These are phyloP conservation scores for Cephalopholis sonnerati DNA, from an alignment of 2,113 vertebrate species.

Conservation along the genomic window DNA sequence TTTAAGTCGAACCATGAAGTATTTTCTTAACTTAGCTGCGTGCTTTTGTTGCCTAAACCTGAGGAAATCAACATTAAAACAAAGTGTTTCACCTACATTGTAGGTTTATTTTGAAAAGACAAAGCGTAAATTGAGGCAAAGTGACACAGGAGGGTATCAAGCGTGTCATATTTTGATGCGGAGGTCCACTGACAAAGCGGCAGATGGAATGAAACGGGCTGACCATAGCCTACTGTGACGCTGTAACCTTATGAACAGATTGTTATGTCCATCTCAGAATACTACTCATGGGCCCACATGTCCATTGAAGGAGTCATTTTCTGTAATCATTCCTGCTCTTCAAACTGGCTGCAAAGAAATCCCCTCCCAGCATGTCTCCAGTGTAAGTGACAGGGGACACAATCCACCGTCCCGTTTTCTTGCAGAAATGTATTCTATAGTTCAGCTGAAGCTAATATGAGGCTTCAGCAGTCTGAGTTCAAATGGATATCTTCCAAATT, in stretches of 20 bases:
- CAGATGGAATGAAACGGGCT: too few species aligned
- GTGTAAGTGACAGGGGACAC: neutral
- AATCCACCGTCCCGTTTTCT: neutral
- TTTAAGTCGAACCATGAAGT: too few species aligned
- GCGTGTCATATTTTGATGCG: too few species aligned
- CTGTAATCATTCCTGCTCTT: neutral
- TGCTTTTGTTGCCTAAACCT: too few species aligned
- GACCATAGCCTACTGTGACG: too few species aligned
- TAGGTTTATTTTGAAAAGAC: too few species aligned
- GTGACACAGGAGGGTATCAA: too few species aligned
- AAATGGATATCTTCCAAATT: neutral
- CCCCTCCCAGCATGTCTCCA: neutral
- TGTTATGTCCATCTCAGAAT: neutral
- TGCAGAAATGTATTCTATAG: neutral
- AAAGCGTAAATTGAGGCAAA: too few species aligned
- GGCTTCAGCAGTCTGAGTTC: neutral
- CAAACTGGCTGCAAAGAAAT: neutral
- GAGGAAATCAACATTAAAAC: too few species aligned
- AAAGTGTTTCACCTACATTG: too few species aligned
- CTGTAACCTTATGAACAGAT: neutral
- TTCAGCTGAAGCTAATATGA: neutral
- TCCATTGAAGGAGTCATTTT: neutral
- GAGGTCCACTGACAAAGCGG: too few species aligned
- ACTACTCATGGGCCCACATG: neutral
- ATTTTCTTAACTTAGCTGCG: too few species aligned